Conservation (phyloP, 1,140 invertebrate species). For the Caenorhabditis tropicalis region DNA sequence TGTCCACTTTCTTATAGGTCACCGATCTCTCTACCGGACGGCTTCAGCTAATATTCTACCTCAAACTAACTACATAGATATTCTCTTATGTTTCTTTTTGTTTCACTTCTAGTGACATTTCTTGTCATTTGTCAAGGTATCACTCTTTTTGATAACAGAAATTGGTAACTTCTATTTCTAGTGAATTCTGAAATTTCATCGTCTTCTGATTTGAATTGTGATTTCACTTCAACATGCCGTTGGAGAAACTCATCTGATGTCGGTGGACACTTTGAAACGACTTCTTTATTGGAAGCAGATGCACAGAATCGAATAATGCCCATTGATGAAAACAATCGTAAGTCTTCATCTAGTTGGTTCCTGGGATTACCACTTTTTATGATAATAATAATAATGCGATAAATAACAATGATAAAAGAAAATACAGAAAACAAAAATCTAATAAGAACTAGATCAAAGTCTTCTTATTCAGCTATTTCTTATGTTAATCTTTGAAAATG, state of each 20-base stretch:
- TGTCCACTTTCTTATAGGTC: slow-evolving; percentile 44
- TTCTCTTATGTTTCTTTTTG: neutral
- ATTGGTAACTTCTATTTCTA: neutral
- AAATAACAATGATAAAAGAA: slow-evolving; percentile 41
- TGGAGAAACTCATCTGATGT: slow-evolving; percentile 55
- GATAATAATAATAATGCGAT: neutral
- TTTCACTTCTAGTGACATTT: neutral
- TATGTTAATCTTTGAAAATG: neutral
- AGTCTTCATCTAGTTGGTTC: neutral
- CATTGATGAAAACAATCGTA: slow-evolving; percentile 17
- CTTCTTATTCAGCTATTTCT: neutral
- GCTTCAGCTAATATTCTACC: neutral
- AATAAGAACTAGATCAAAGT: neutral
- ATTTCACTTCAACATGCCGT: slow-evolving; percentile 49
- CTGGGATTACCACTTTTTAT: too few species aligned
- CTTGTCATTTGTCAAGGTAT: neutral
- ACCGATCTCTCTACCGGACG: neutral
- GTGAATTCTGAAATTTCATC: slow-evolving; percentile 49
- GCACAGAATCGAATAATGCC: slow-evolving; percentile 23
- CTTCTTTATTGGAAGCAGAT: slow-evolving; percentile 15
- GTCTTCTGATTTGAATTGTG: slow-evolving; percentile 56
- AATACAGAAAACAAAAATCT: slow-evolving; percentile 24
- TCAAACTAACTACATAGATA: neutral
- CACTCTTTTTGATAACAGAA: neutral
- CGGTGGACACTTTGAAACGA: slow-evolving; percentile 33